These are phyloP conservation scores for Operophtera brumata DNA, from an alignment of 2,888 invertebrate species.

Conservation along the genomic window DNA sequence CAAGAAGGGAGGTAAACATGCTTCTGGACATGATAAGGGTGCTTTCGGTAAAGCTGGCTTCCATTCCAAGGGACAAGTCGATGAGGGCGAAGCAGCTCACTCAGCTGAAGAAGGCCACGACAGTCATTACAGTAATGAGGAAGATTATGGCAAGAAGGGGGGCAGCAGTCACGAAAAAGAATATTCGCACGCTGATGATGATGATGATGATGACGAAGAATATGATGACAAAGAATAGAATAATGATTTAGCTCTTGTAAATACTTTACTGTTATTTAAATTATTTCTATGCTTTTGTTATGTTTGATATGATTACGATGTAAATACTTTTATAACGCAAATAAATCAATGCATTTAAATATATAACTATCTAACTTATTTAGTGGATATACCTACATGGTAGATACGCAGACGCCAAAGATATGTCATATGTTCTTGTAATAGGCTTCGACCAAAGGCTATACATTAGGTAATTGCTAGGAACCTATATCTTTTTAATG, in stretches of 20 bases:
- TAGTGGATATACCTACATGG: too few relatives aligned
- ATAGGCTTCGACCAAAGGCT: too few relatives aligned
- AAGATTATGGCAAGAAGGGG: constrained; percentile 78
- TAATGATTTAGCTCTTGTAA: constrained; percentile 44
- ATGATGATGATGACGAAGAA: constrained; percentile 54
- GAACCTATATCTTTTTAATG: too few relatives aligned
- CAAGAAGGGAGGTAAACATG: constrained; percentile 78
- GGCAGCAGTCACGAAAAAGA: constrained; percentile 71
- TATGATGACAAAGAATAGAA: constrained; percentile 46
- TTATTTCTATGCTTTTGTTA: constrained; percentile 65
- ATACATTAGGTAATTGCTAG: too few relatives aligned
- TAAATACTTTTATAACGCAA: constrained; percentile 61
- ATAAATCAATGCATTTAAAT: constrained; percentile 45
- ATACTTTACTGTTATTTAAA: constrained; percentile 45
- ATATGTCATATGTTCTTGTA: too few relatives aligned
- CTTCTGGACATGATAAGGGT: constrained; percentile 75
- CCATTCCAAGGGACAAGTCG: constrained; percentile 79
- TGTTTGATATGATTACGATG: constrained; percentile 59
- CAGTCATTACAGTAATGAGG: constrained; percentile 76
- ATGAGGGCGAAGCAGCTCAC: constrained; percentile 78
- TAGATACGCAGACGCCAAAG: too few relatives aligned
- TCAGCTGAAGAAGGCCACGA: constrained; percentile 80
- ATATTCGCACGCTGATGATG: constrained; percentile 66
- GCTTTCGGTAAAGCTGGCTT: constrained; percentile 80
- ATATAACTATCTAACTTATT: not conserved